A percentile compares a stretch with the other conserved stretches of the same genome.
These are phyloP conservation scores for Leiothrix lutea DNA, from an alignment of 2,113 vertebrate species.

Conservation along the genomic window DNA sequence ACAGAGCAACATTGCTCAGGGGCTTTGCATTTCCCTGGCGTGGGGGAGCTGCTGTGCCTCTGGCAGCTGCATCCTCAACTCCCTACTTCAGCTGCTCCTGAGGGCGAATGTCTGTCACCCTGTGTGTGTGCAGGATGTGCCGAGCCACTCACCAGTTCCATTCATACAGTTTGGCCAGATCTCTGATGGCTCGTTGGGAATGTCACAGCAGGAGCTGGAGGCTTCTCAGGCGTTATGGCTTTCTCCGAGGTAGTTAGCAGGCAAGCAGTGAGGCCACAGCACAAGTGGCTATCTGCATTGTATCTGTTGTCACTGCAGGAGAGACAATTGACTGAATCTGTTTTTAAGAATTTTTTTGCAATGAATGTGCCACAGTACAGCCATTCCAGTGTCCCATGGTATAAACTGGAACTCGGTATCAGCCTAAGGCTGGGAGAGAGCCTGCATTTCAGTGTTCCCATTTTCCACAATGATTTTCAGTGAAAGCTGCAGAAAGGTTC, in stretches of 20 bases:
- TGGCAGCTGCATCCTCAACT: constrained; percentile 52
- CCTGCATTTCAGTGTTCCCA: neutral
- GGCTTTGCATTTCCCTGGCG: constrained; percentile 26
- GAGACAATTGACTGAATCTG: neutral
- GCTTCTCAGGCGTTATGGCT: rapidly evolving
- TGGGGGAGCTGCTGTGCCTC: neutral
- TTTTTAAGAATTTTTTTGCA: neutral
- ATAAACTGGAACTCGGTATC: neutral
- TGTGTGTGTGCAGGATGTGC: neutral
- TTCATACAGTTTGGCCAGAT: neutral
- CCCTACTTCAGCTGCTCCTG: constrained; percentile 54
- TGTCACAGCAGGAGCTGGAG: neutral
- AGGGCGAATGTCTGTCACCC: neutral
- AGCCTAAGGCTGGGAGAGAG: neutral
- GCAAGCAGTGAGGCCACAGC: neutral
- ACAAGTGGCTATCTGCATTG: neutral
- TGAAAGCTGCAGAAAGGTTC: neutral
- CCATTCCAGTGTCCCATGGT: neutral
- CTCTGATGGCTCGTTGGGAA: neutral
- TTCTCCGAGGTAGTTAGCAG: neutral
- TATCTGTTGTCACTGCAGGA: neutral
- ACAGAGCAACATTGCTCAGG: neutral
- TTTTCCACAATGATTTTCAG: neutral
- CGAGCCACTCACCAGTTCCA: neutral
- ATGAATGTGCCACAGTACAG: neutral